A percentile compares a stretch with the other conserved stretches of the same genome.
Conservation (phyloP, 2,888 invertebrate species). For the Conistra vaccinii region DNA sequence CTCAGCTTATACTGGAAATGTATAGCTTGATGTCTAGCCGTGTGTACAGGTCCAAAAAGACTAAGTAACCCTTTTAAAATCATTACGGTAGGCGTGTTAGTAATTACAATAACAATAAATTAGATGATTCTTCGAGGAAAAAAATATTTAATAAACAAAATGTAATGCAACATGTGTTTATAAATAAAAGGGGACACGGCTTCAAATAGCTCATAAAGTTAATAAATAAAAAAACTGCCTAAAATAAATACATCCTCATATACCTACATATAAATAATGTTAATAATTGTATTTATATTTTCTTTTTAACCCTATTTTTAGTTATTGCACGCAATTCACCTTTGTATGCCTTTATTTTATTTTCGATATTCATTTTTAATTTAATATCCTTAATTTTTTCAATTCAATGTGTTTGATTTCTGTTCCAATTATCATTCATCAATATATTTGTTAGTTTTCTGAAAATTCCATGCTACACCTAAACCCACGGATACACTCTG, state of each 20-base stretch:
- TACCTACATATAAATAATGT: slow-evolving; percentile 25
- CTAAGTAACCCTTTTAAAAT: not conserved
- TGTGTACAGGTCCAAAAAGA: no score
- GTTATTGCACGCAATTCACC: slow-evolving; percentile 59
- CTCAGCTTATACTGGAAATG: no score
- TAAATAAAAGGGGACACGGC: not conserved
- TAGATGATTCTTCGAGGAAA: not conserved
- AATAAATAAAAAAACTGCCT: not conserved
- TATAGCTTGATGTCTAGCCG: no score
- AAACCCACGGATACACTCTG: not conserved
- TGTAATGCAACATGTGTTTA: not conserved
- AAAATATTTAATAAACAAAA: not conserved
- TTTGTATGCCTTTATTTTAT: slow-evolving; percentile 37
- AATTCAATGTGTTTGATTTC: slow-evolving; percentile 37
- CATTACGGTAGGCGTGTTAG: not conserved
- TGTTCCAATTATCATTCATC: not conserved
- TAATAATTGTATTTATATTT: slow-evolving; percentile 33
- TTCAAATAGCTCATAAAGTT: not conserved
- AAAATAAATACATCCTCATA: not conserved
- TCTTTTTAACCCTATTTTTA: slow-evolving; percentile 46
- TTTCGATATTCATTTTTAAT: not conserved
- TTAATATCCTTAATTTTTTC: not conserved
- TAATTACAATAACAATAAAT: not conserved
- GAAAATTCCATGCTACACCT: not conserved
- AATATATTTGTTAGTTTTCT: not conserved